Percentiles rank a stretch among this genome's conserved stretches.
Conservation (phyloP, 1,140 invertebrate genomes). For the Condylostylus longicornis region DNA sequence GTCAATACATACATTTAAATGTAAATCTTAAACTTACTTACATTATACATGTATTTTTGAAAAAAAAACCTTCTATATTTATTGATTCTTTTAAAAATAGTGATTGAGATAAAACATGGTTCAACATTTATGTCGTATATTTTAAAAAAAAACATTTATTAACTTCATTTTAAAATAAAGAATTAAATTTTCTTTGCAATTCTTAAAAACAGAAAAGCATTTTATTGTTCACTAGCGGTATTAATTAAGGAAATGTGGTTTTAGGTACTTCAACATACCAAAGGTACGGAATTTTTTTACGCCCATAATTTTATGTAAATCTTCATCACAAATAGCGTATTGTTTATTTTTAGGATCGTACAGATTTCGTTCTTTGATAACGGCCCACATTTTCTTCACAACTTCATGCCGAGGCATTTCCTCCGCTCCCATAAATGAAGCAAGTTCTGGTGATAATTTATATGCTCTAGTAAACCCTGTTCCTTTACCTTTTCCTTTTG, state of each 20-base stretch:
- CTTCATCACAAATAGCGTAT: conserved; percentile 84
- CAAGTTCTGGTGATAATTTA: conserved; percentile 70
- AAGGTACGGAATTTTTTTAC: conserved; percentile 81
- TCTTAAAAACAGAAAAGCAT: too few relatives aligned
- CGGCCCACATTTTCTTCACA: conserved; percentile 81
- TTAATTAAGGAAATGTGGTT: conserved; percentile 73
- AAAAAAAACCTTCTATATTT: too few relatives aligned
- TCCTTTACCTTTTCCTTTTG: conserved; percentile 37
- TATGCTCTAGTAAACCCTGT: conserved; percentile 68
- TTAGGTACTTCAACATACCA: conserved; percentile 90
- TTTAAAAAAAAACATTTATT: too few relatives aligned
- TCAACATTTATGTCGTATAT: too few relatives aligned
- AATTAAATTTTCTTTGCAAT: too few relatives aligned
- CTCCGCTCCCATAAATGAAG: conserved; percentile 69
- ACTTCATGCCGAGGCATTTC: conserved; percentile 81
- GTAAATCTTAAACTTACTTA: too few relatives aligned
- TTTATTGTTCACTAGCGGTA: conserved; percentile 9
- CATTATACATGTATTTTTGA: too few relatives aligned
- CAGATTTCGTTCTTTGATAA: conserved; percentile 82
- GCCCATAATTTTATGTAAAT: conserved; percentile 75
- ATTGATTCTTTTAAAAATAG: too few relatives aligned
- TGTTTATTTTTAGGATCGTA: conserved; percentile 90
- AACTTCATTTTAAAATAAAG: too few relatives aligned
- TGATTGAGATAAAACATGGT: too few relatives aligned
- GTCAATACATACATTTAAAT: too few relatives aligned